Evolutionary conservation across 1,140 invertebrate species (phyloP), one percentile per base, ranked within the genome.

Genomic region (Heterodera schachtii): DNA sequence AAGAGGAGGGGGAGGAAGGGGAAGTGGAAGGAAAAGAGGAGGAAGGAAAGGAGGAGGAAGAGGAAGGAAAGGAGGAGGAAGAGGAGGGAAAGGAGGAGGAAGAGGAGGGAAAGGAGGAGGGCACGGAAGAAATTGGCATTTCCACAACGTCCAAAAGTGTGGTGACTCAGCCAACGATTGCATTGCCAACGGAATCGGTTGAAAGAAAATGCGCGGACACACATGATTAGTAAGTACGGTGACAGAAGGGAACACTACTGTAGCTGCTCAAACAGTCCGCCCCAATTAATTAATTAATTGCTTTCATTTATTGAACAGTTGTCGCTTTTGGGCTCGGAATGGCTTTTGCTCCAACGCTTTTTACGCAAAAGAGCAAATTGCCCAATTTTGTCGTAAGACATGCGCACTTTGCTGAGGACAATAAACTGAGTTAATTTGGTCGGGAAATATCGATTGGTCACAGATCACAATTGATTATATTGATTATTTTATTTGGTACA

Each of bases 271-370:
- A 52, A 52, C 49, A 52, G 6, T 52, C 11, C 11, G 6, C 6
- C 6, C 11, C 49, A 52, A 52, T 8, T 8, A 52, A 52, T 8
- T 8, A 52, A 52, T 6, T 11, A 52, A 52, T 52, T 8, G 11
- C 49, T 16, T 19, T 64, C 19, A 3, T 64, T 64, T 19, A 64
- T 19, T 52, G 43, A 64, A 19, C 8, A 76, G 75, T 76, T 76
- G 75, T 76, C 75, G 44, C 57, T 76, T 21, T 44, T 76, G 75
- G 75, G 75, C 49, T 21, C 57, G 66, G 3, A 76, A 76, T 52
- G 75, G 75, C 41, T 76, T 76, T 52, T 76, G 75, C 47, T 57
- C 57, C 41, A 76, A 76, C 66, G 1, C 43, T 44, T 76, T 76
- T 76, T 76, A 76, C n/a, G 57, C 11, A 11, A 13, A 19, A 64